Evolutionary conservation across 2,113 vertebrate species (phyloP), one percentile per base, ranked within the genome.

Genomic region (Ochotona princeps): DNA sequence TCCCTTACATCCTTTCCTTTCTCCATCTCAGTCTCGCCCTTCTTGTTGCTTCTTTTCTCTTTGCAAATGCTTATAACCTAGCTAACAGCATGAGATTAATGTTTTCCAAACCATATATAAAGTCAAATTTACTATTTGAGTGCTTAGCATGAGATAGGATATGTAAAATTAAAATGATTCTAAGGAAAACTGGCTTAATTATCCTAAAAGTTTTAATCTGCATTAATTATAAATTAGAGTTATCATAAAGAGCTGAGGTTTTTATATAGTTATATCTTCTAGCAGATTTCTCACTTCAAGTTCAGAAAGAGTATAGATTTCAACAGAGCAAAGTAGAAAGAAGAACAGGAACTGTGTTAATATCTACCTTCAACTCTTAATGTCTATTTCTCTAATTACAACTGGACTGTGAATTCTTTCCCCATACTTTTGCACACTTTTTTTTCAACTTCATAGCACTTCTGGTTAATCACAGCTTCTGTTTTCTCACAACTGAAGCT

Each of bases 21-120:
- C 7, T 8, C 63, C 4, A 2, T 10, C 1, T 0, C 17, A 61
- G 28, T 83, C 51, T 44, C 6, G 6, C 38, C 38, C 38, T 44
- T 44, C 38, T 44, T 44, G 38, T 44, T 44, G 38, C 38, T 44
- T 44, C 38, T 44, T 44, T 44, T 44, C 38, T 44, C 38, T 44
- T 44, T 76, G 1, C 13, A 87, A 76, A 69, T 81, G 2, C 26
- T 61, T 49, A 73, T 44, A 60, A 54, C 1, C 15, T 23, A 94
- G 9, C 4, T 47, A 90, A 88, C 1, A 73, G 2, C 60, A 93
- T 2, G 61, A 0, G 10, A 79, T 80, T 67, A 25, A 35, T 38
- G 85, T 78, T 81, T 94, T 81, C 54, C 60, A 69, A 92, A 87
- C 5, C 57, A 82, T 4, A n/a, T 82, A 67, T 7, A 89, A 26